phyloP scores from a whole-genome alignment of 2,888 invertebrate genomes.

The Rhaphigaster nebulosa region DNA sequence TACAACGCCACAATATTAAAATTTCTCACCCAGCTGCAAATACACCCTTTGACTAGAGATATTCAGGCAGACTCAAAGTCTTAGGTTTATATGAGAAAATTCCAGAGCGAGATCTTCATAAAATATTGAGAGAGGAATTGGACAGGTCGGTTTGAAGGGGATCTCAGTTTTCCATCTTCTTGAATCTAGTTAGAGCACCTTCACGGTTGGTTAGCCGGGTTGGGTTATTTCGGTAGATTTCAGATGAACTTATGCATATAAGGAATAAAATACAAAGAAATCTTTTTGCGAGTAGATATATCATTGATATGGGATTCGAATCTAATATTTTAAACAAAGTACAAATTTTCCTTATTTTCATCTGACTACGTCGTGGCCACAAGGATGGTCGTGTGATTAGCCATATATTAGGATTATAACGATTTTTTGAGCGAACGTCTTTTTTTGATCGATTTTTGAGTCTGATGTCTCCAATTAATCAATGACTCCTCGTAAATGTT shows the following conservation, averaged over 20 bases:
- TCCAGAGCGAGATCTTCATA: constrained; percentile 17
- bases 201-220: not conserved
- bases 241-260: not conserved
- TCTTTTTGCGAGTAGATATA: not conserved
- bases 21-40: not conserved
- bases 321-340: not conserved
- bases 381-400: too few species aligned
- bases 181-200: not conserved
- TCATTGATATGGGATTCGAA: not conserved
- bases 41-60: constrained; percentile 32
- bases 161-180: not conserved
- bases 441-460: too few species aligned
- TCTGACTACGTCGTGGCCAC: too few species aligned
- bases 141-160: not conserved
- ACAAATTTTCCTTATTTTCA: too few species aligned
- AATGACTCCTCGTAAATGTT: too few species aligned
- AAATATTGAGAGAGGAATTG: constrained; percentile 18
- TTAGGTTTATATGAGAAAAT: constrained; percentile 36
- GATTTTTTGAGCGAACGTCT: too few species aligned
- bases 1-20: not conserved
- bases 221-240: not conserved
- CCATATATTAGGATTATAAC: too few species aligned
- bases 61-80: not conserved
- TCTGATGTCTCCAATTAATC: too few species aligned
- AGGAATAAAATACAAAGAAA: not conserved